Evolutionary conservation across 2,113 vertebrate genomes (phyloP).

Genomic region (Carassius carassius): DNA sequence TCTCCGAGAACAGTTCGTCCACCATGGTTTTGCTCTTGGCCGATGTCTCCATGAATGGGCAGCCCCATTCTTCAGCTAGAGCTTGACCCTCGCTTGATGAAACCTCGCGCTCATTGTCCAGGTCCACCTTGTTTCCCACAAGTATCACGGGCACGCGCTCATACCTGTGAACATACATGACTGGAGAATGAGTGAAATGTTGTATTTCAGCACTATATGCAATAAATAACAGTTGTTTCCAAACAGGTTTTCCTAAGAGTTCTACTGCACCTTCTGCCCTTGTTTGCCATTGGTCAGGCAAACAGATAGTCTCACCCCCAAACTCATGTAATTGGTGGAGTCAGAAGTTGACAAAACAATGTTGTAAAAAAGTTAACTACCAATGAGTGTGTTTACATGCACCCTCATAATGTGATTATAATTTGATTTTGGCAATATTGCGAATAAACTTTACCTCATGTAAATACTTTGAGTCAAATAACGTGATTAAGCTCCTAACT

Average conservation of each 20-base stretch:
- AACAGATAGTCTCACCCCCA: neutral
- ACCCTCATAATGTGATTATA: no score
- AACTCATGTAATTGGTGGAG: neutral
- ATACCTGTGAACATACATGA: constrained; percentile 76
- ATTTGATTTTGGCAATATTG: no score
- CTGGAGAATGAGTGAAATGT: neutral
- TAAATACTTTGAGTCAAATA: no score
- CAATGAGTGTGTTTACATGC: no score
- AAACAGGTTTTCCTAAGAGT: neutral
- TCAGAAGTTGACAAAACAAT: neutral
- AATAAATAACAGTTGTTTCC: neutral
- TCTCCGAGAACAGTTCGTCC: constrained; percentile 98
- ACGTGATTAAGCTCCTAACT: no score
- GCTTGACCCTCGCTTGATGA: constrained; percentile 92
- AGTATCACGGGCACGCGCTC: constrained; percentile 98
- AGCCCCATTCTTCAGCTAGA: constrained; percentile 98
- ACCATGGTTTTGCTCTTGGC: constrained; percentile 99
- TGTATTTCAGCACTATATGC: neutral
- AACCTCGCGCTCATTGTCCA: constrained; percentile 96
- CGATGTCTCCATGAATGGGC: constrained; percentile 98
- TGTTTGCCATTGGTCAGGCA: neutral
- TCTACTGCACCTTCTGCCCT: neutral
- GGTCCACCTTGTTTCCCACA: constrained; percentile 98
- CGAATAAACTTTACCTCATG: no score
- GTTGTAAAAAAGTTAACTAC: no score